phyloP scores from a whole-genome alignment of 2,888 invertebrate genomes.

The Zootermopsis nevadensis region DNA sequence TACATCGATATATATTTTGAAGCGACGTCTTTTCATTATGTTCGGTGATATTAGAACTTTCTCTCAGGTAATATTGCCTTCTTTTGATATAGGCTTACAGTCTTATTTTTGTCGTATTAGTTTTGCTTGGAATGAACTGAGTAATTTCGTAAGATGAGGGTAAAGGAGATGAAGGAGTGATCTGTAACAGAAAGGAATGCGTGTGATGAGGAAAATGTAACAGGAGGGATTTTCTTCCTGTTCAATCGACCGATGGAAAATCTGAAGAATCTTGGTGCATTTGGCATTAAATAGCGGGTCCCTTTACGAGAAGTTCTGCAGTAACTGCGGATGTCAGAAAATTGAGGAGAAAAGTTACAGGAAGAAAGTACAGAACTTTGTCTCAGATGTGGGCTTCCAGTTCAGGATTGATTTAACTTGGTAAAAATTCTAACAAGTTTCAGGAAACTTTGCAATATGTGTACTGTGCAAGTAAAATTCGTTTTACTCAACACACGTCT shows the following conservation, averaged over 20 bases:
- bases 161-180: not conserved
- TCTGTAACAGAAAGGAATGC: not conserved
- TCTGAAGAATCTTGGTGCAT: not conserved
- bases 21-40: too few relatives aligned
- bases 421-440: not conserved
- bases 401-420: slow-evolving; percentile 4
- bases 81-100: not conserved
- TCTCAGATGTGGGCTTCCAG: not conserved
- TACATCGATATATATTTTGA: too few relatives aligned
- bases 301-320: not conserved
- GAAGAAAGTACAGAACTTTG: not conserved
- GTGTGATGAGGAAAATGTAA: not conserved
- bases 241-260: not conserved
- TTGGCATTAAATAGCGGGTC: not conserved
- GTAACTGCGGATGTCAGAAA: not conserved
- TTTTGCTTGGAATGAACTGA: not conserved
- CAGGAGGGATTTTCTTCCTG: not conserved
- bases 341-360: not conserved
- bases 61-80: not conserved
- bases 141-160: not conserved
- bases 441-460: not conserved
- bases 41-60: too few relatives aligned
- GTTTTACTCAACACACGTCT: not conserved
- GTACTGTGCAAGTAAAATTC: not conserved
- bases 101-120: not conserved